These are phyloP conservation scores for Erethizon dorsatum DNA, from an alignment of 2,797 vertebrate species.

Conservation along the genomic window DNA sequence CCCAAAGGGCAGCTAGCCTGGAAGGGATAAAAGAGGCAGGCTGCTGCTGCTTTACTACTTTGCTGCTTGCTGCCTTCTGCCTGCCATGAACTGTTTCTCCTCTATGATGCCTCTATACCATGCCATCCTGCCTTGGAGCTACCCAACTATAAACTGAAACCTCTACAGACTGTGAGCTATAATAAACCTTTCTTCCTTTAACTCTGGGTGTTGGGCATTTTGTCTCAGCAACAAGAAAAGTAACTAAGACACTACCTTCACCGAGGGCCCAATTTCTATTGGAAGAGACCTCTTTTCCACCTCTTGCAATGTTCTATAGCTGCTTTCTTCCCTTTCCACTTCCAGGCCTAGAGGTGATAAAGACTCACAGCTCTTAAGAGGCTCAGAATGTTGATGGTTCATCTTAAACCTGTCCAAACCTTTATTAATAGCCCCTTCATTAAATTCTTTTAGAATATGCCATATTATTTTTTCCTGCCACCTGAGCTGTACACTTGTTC, in stretches of 20 bases:
- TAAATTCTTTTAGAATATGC: neutral
- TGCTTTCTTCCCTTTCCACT: neutral
- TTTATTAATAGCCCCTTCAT: conserved; percentile 6
- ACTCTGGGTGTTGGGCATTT: neutral
- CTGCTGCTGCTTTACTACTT: neutral
- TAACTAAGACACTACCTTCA: neutral
- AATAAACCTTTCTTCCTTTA: neutral
- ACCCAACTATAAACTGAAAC: neutral
- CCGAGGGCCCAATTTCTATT: neutral
- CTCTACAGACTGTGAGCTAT: neutral
- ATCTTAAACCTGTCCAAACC: neutral
- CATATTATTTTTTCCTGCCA: neutral
- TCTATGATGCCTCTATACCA: neutral
- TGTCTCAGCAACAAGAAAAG: neutral
- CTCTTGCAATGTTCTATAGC: neutral
- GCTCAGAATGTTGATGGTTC: neutral
- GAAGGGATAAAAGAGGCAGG: neutral
- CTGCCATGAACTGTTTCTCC: neutral
- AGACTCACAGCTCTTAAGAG: neutral
- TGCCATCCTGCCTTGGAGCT: neutral
- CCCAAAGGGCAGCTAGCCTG: neutral
- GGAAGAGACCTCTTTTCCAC: neutral
- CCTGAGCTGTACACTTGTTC: neutral
- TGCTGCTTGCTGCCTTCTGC: neutral
- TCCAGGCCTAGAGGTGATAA: neutral